These are phyloP conservation scores for Dryococelus australis DNA, from an alignment of 2,888 invertebrate species.

Conservation along the genomic window DNA sequence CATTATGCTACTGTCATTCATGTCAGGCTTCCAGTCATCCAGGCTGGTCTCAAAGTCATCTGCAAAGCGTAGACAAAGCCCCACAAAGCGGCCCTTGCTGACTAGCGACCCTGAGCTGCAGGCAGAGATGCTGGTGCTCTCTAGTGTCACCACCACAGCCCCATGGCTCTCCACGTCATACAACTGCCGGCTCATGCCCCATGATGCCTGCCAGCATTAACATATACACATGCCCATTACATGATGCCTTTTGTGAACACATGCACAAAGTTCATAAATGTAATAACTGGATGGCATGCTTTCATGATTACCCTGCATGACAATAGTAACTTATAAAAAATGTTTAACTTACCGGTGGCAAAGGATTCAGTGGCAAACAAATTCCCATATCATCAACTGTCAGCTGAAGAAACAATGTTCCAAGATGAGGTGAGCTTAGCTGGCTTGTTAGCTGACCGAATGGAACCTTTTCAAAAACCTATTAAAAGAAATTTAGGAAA, in stretches of 20 bases:
- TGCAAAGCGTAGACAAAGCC: slow-evolving; percentile 91
- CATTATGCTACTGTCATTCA: slow-evolving; percentile 78
- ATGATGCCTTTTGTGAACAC: too few relatives aligned
- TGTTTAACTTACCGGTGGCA: slow-evolving; percentile 64
- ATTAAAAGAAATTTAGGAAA: not conserved
- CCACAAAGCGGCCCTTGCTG: slow-evolving; percentile 86
- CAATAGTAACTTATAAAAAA: not conserved
- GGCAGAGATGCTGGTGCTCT: slow-evolving; percentile 94
- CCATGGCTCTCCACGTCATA: slow-evolving; percentile 83
- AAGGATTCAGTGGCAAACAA: slow-evolving; percentile 88
- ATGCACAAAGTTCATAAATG: too few relatives aligned
- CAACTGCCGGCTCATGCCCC: slow-evolving; percentile 68
- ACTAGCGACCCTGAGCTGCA: slow-evolving; percentile 96
- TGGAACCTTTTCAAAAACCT: slow-evolving; percentile 75
- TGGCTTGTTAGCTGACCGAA: slow-evolving; percentile 81
- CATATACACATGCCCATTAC: too few relatives aligned
- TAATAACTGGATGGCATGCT: too few relatives aligned
- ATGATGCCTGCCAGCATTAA: slow-evolving; percentile 60
- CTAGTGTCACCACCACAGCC: slow-evolving; percentile 94
- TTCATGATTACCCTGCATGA: too few relatives aligned
- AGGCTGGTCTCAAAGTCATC: slow-evolving; percentile 96
- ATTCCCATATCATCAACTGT: slow-evolving; percentile 98
- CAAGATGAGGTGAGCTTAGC: slow-evolving; percentile 79
- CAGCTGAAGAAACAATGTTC: slow-evolving; percentile 90
- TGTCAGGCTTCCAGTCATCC: slow-evolving; percentile 97